These are phyloP conservation scores for Helobdella robusta DNA, from an alignment of 2,888 invertebrate genomes.

Conservation along the genomic window DNA sequence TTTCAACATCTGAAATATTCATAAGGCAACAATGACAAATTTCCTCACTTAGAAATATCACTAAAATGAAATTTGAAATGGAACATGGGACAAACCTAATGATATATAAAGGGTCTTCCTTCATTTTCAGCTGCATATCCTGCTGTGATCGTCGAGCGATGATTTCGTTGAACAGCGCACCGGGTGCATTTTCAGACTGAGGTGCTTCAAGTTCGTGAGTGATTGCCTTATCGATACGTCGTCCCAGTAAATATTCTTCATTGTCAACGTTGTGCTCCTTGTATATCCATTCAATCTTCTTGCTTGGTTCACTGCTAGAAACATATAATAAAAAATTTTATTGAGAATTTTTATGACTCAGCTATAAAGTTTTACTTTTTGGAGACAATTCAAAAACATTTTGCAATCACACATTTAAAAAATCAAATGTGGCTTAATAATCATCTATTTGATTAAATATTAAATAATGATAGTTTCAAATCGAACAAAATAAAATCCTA, in stretches of 20 bases:
- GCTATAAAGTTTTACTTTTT: background rate
- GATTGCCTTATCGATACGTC: constrained; percentile 52
- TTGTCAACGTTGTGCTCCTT: constrained; percentile 60
- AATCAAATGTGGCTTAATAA: background rate
- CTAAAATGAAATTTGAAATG: background rate
- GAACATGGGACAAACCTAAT: constrained; percentile 64
- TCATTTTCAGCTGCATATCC: constrained; percentile 74
- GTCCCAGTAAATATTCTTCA: constrained; percentile 80
- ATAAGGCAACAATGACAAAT: no score
- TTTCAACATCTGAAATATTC: no score
- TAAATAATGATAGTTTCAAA: background rate
- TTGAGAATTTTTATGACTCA: background rate
- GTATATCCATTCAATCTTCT: constrained; percentile 47
- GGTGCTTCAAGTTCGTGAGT: constrained; percentile 37
- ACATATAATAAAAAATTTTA: background rate
- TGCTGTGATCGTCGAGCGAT: constrained; percentile 53
- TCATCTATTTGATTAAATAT: background rate
- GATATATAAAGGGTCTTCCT: constrained; percentile 82
- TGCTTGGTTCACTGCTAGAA: background rate
- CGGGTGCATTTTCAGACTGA: constrained; percentile 38
- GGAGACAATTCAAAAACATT: background rate
- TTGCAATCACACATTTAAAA: background rate
- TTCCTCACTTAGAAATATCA: no score
- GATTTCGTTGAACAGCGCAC: constrained; percentile 42
- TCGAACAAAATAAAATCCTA: no score